Evolutionary conservation across 2,888 invertebrate species (phyloP).

Genomic region (Eupithecia subumbrata): DNA sequence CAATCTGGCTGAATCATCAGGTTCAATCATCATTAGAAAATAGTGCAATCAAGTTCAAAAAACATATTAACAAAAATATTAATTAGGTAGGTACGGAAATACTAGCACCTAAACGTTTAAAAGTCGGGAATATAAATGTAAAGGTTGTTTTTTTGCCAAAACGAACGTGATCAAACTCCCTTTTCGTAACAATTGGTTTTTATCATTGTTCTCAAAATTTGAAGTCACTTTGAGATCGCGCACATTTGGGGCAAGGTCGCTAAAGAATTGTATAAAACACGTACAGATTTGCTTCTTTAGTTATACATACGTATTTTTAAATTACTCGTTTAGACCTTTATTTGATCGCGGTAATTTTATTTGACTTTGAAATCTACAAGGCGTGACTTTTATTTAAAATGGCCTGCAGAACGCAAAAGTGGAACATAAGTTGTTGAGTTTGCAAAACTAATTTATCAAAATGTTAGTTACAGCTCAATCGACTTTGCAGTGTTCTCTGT

Average conservation of each 20-base stretch:
- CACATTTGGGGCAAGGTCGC: conserved; percentile 45
- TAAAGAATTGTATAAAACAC: conserved; percentile 39
- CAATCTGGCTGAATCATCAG: neutral
- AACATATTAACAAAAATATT: neutral
- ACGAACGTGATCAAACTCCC: conserved; percentile 44
- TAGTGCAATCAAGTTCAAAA: neutral
- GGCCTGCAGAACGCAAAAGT: neutral
- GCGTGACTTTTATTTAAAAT: neutral
- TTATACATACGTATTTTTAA: conserved; percentile 25
- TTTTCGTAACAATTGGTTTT: conserved; percentile 47
- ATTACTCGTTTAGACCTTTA: conserved; percentile 23
- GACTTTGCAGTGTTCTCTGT: neutral
- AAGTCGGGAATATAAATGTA: conserved; percentile 37
- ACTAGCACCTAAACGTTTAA: neutral
- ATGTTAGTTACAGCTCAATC: neutral
- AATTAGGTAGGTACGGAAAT: neutral
- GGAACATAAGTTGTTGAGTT: neutral
- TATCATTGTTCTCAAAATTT: conserved; percentile 56
- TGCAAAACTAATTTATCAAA: neutral
- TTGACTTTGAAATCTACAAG: conserved; percentile 12
- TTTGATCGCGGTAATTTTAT: conserved; percentile 22
- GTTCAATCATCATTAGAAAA: neutral
- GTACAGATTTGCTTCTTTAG: conserved; percentile 38
- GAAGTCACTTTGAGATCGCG: conserved; percentile 59
- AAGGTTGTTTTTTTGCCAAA: conserved; percentile 42